Conservation (phyloP, 2,113 vertebrate species). For the Galbula dea region DNA sequence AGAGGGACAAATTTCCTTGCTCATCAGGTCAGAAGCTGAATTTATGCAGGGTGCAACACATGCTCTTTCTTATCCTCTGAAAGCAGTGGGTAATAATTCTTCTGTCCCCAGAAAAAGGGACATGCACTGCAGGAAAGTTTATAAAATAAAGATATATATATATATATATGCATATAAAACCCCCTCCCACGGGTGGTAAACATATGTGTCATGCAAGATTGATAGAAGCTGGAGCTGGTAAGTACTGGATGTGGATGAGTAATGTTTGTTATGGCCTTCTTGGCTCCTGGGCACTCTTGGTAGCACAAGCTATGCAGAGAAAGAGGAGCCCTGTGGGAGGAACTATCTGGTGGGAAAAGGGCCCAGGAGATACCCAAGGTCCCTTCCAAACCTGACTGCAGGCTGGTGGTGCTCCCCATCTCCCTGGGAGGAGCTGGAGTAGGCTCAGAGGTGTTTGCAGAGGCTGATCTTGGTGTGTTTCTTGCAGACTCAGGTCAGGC, state of each 20-base stretch:
- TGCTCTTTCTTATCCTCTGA: neutral
- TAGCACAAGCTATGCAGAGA: neutral
- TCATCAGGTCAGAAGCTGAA: constrained; percentile 9
- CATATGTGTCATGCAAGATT: neutral
- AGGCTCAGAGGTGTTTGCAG: neutral
- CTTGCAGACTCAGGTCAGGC: neutral
- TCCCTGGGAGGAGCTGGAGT: fast-evolving
- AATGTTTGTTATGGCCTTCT: constrained; percentile 22
- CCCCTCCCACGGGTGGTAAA: constrained; percentile 44
- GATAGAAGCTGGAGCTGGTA: constrained; percentile 34
- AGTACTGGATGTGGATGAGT: constrained; percentile 20
- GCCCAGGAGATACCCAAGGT: neutral
- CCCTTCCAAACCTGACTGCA: neutral
- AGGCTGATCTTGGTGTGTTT: fast-evolving
- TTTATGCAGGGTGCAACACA: neutral
- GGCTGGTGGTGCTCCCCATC: neutral
- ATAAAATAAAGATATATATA: neutral
- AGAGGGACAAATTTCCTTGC: neutral
- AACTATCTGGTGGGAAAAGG: neutral
- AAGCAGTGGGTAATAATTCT: neutral
- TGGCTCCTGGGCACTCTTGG: neutral
- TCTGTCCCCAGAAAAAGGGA: constrained; percentile 17
- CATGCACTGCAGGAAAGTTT: constrained; percentile 4
- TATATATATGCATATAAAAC: neutral
- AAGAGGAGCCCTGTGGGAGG: neutral